phyloP scores from a whole-genome alignment of 2,113 vertebrate species.

The Axis porcinus region DNA sequence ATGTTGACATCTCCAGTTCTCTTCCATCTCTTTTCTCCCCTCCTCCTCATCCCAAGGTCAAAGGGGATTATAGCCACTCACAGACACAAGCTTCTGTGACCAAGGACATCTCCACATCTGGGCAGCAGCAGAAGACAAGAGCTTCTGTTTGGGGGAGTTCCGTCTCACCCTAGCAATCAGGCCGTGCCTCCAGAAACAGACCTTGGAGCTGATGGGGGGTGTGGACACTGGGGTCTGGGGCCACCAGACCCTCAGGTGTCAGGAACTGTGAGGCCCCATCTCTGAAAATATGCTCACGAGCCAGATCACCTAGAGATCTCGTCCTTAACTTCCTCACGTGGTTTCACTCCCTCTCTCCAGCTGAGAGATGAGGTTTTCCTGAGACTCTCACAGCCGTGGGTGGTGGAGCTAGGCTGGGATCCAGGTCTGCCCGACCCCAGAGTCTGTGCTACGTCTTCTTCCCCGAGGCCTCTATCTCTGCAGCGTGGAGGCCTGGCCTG shows the following conservation, averaged over 20 bases:
- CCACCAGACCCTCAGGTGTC: not conserved
- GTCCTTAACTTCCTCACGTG: not conserved
- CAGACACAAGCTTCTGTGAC: not conserved
- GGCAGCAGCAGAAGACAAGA: not conserved
- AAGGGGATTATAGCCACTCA: not conserved
- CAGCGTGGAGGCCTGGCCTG: not conserved
- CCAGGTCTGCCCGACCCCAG: not conserved
- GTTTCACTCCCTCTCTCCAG: too few species aligned
- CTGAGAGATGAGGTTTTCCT: not conserved
- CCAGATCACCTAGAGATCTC: not conserved
- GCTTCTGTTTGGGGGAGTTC: not conserved
- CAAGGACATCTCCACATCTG: not conserved
- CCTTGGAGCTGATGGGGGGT: rapidly evolving
- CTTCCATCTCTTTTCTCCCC: not conserved
- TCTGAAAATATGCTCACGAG: not conserved
- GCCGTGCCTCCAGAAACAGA: not conserved
- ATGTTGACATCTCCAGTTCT: rapidly evolving
- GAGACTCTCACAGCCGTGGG: not conserved
- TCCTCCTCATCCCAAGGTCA: not conserved
- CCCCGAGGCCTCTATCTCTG: rapidly evolving
- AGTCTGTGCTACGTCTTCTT: rapidly evolving
- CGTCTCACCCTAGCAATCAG: too few species aligned
- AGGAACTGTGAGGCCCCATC: not conserved
- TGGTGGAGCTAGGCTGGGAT: not conserved
- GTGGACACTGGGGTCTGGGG: not conserved